Evolutionary conservation across 1,140 invertebrate genomes (phyloP).

Genomic region (Caerostris extrusa): DNA sequence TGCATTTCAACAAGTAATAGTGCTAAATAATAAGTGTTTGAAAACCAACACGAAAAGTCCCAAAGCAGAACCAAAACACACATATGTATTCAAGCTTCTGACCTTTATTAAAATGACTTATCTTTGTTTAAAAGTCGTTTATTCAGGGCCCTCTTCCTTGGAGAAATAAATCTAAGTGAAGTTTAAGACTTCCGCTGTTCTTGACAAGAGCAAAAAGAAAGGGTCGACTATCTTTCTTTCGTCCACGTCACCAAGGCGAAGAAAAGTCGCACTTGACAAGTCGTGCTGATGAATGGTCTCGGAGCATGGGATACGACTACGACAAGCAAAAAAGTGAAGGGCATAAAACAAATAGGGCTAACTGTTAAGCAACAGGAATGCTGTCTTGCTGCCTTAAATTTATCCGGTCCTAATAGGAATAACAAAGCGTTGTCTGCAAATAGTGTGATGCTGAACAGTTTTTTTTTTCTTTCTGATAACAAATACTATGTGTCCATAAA

Average conservation of each 20-base stretch:
- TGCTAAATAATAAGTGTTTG: too few species aligned
- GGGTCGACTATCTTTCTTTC: background rate
- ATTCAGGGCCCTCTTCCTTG: background rate
- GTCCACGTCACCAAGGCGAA: background rate
- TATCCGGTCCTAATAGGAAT: too few species aligned
- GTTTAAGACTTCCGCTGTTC: background rate
- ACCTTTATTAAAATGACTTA: conserved; percentile 1
- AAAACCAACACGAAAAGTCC: too few species aligned
- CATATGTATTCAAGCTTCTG: background rate
- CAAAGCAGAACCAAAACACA: too few species aligned
- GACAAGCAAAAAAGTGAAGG: background rate
- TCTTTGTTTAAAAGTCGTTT: conserved; percentile 12
- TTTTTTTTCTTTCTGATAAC: too few species aligned
- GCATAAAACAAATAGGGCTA: background rate
- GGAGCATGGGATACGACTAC: background rate
- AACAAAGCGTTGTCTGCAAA: too few species aligned
- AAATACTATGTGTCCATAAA: too few species aligned
- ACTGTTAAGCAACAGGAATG: background rate
- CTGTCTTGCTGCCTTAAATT: background rate
- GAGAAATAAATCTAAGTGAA: background rate
- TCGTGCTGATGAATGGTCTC: background rate
- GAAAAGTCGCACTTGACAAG: background rate
- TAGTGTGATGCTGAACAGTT: too few species aligned
- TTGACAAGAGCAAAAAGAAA: background rate
- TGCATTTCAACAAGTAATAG: too few species aligned